Evolutionary conservation across 1,140 invertebrate species (phyloP).

Genomic region (Drosophila tsacasi): DNA sequence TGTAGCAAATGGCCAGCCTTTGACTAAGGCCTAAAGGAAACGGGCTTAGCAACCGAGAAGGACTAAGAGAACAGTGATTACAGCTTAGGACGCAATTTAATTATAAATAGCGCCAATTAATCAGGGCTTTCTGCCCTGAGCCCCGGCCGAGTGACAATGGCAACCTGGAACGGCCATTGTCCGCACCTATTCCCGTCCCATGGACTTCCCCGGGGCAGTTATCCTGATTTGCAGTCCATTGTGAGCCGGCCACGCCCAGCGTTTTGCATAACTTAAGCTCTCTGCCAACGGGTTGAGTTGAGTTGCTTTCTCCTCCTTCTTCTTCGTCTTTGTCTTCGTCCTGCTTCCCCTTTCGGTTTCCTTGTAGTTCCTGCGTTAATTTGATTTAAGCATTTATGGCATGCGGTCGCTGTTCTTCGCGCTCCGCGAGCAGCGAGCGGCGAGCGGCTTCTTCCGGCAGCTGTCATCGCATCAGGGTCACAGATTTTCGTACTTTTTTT

Average conservation of each 20-base stretch:
- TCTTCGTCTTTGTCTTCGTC: constrained; percentile 4
- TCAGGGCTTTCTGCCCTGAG: constrained; percentile 48
- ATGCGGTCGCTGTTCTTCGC: constrained; percentile 36
- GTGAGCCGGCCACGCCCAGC: constrained; percentile 44
- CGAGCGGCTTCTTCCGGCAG: constrained; percentile 27
- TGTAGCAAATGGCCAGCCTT: constrained; percentile 29
- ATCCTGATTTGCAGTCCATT: constrained; percentile 58
- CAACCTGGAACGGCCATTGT: constrained; percentile 46
- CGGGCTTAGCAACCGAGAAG: constrained; percentile 28
- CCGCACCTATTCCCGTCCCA: constrained; percentile 21
- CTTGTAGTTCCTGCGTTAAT: constrained; percentile 65
- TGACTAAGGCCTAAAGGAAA: constrained; percentile 11
- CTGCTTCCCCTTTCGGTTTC: constrained; percentile 28
- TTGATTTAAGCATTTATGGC: constrained; percentile 74
- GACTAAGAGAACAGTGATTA: constrained; percentile 51
- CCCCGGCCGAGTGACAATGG: constrained; percentile 42
- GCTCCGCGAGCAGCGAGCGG: not conserved
- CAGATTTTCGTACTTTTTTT: constrained; percentile 10
- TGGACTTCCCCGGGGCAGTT: constrained; percentile 10
- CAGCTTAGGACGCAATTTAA: constrained; percentile 60
- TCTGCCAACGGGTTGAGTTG: constrained; percentile 23
- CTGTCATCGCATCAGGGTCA: constrained; percentile 28
- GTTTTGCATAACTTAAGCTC: constrained; percentile 55
- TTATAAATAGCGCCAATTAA: constrained; percentile 72
- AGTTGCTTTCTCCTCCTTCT: not conserved